Percentiles rank a stretch among this genome's conserved stretches.
Evolutionary conservation across 2,888 invertebrate species (phyloP).

Genomic region (Sipunculus nudus): DNA sequence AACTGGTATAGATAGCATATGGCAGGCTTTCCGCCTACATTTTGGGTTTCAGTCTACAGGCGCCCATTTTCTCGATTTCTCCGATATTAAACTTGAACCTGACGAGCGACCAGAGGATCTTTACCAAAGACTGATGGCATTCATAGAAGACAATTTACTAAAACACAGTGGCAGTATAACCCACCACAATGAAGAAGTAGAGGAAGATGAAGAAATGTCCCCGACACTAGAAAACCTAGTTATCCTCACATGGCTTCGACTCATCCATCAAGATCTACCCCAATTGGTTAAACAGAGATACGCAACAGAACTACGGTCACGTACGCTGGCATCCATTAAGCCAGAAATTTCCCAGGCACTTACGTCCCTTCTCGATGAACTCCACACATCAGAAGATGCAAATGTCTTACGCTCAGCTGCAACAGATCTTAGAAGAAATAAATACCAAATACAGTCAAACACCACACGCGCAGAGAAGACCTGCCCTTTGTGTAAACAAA

Average conservation of each 20-base stretch:
- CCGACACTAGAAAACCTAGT: conserved; percentile 39
- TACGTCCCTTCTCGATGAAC: conserved; percentile 34
- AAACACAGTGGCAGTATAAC: conserved; percentile 12
- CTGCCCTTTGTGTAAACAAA: conserved; percentile 41
- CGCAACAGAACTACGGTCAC: conserved; percentile 35
- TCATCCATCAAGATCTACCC: conserved; percentile 27
- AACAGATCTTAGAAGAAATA: too few relatives aligned
- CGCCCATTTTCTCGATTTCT: conserved; percentile 36
- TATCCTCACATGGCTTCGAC: conserved; percentile 33
- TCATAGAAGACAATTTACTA: conserved; percentile 37
- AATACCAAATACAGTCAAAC: too few relatives aligned
- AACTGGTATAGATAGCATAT: conserved; percentile 10
- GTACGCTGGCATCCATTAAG: conserved; percentile 40
- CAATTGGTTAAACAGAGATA: conserved; percentile 37
- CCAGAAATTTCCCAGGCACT: conserved; percentile 39
- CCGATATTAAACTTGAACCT: conserved; percentile 25
- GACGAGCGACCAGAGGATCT: conserved; percentile 38
- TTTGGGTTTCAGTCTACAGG: conserved; percentile 45
- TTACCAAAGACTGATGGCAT: conserved; percentile 31
- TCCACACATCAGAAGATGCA: conserved; percentile 20
- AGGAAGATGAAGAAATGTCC: conserved; percentile 25
- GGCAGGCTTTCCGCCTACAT: conserved; percentile 35
- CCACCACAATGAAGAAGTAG: conserved; percentile 14
- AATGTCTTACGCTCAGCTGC: conserved; percentile 24
- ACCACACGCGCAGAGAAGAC: too few relatives aligned